Evolutionary conservation across 2,797 vertebrate species (phyloP).

Genomic region (Gephyroberyx darwinii): DNA sequence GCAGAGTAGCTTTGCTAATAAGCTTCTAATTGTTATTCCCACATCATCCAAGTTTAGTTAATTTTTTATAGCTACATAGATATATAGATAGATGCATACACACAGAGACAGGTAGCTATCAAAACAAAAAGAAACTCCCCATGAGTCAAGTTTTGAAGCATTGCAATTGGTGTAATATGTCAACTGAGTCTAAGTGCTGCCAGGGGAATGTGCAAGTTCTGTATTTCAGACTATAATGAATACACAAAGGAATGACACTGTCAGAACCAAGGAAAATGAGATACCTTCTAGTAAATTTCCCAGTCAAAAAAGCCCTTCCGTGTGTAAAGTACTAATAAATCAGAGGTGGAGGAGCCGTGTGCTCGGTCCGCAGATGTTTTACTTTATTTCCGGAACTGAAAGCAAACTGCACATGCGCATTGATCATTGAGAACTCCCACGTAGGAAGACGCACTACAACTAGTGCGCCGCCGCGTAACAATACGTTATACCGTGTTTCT

Average conservation of each 20-base stretch:
- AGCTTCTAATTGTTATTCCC: no score
- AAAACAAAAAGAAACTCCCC: not conserved
- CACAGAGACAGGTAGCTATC: not conserved
- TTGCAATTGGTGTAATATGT: slow-evolving; percentile 29
- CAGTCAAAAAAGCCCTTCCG: slow-evolving; percentile 32
- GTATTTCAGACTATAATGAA: slow-evolving; percentile 60
- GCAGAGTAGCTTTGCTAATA: no score
- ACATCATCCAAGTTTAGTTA: not conserved
- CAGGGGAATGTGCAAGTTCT: slow-evolving; percentile 26
- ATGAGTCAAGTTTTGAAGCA: slow-evolving; percentile 34
- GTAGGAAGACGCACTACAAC: no score
- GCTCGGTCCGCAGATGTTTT: no score
- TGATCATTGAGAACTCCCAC: no score
- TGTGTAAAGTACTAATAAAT: not conserved
- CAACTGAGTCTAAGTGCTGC: slow-evolving; percentile 30
- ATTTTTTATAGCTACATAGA: not conserved
- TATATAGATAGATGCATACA: not conserved
- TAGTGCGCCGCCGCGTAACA: no score
- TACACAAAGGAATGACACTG: slow-evolving; percentile 56
- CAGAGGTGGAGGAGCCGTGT: no score
- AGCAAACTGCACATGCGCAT: no score
- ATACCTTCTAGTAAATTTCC: slow-evolving; percentile 53
- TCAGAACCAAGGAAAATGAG: slow-evolving; percentile 58
- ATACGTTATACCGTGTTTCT: slow-evolving; percentile 19
- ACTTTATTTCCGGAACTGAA: no score